Evolutionary conservation across 2,113 vertebrate genomes (phyloP).

Genomic region (Falcunculus frontatus): DNA sequence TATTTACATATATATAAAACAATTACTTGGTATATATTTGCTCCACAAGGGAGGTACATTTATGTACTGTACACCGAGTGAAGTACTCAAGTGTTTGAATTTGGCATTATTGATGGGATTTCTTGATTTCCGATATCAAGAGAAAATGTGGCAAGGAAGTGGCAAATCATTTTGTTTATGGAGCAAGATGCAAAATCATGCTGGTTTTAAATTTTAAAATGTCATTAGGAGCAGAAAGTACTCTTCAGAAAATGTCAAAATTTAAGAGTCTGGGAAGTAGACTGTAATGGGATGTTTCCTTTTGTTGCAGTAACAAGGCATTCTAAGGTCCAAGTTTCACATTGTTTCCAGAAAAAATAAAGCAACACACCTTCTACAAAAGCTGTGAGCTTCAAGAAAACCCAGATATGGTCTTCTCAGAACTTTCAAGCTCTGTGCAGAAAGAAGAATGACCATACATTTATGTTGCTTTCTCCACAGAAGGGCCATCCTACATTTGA

Average conservation of each 20-base stretch:
- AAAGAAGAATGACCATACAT: neutral
- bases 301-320: neutral
- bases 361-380: neutral
- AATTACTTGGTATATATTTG: neutral
- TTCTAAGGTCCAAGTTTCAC: neutral
- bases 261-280: neutral
- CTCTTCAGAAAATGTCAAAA: neutral
- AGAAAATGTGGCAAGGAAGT: neutral
- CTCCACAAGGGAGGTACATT: neutral
- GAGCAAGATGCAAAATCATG: neutral
- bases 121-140: neutral
- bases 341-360: neutral
- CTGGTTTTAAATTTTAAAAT: neutral
- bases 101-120: neutral
- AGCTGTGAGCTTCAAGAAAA: neutral
- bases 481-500: neutral
- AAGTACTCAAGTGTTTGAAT: neutral
- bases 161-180: neutral
- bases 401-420: fast-evolving
- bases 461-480: neutral
- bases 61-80: neutral
- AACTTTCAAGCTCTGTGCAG: neutral
- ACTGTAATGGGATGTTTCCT: neutral
- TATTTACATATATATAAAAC: neutral
- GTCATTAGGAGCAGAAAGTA: neutral